Evolutionary conservation across 2,888 invertebrate genomes (phyloP).

Genomic region (Mayetiola destructor): DNA sequence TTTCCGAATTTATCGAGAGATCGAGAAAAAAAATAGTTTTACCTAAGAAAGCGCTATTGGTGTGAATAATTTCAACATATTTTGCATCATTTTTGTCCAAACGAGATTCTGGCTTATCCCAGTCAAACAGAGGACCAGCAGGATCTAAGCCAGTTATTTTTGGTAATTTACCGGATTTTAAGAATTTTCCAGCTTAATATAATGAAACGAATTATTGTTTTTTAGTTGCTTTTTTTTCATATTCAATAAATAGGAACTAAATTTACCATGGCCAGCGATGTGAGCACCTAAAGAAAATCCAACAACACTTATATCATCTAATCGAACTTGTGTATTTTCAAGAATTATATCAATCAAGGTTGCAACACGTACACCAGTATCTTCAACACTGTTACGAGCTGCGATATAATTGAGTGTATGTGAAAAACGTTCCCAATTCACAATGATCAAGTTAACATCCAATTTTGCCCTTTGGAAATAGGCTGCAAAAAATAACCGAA

Average conservation of each 20-base stretch:
- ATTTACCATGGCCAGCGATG: conserved; percentile 16
- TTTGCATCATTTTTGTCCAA: conserved; percentile 16
- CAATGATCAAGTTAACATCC: conserved; percentile 14
- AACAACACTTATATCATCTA: conserved; percentile 15
- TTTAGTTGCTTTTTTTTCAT: conserved; percentile 18
- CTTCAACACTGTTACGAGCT: conserved; percentile 3
- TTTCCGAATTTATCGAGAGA: too few relatives aligned
- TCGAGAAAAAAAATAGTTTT: too few relatives aligned
- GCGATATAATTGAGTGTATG: conserved; percentile 13
- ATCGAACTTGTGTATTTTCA: background rate
- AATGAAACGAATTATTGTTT: background rate
- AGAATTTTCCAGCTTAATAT: conserved; percentile 16
- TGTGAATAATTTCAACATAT: conserved; percentile 24
- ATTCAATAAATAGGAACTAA: background rate
- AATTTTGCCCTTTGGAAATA: background rate
- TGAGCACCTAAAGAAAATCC: conserved; percentile 6
- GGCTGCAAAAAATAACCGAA: background rate
- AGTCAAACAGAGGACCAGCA: conserved; percentile 18
- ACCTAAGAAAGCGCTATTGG: conserved; percentile 19
- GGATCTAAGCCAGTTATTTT: conserved; percentile 22
- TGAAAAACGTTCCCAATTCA: conserved; percentile 14
- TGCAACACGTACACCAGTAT: conserved; percentile 11
- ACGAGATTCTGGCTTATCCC: conserved; percentile 14
- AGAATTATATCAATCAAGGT: conserved; percentile 14
- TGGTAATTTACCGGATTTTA: conserved; percentile 12